These are phyloP conservation scores for Pinctada fucata DNA, from an alignment of 2,888 invertebrate species.

Conservation along the genomic window DNA sequence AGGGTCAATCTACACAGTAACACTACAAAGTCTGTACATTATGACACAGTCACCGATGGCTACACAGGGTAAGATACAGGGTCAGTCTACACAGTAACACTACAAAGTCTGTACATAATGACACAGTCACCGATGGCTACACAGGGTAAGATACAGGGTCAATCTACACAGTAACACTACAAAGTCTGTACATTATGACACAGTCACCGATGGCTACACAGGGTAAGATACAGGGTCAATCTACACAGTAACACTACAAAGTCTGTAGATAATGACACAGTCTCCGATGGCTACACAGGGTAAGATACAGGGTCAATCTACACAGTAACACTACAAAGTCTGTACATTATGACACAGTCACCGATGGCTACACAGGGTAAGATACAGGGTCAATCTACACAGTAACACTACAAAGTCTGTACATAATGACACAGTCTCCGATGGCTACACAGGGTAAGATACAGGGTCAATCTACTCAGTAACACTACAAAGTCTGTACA, in stretches of 20 bases:
- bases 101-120: constrained; percentile 73
- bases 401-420: no score
- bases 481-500: no score
- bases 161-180: no score
- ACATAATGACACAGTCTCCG: constrained; percentile 82
- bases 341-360: constrained; percentile 80
- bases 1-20: no score
- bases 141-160: not conserved
- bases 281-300: constrained; percentile 82
- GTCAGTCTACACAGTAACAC: no score
- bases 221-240: not conserved
- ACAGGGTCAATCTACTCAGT: no score
- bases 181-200: constrained; percentile 74
- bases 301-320: not conserved
- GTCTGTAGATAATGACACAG: constrained; percentile 78
- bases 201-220: constrained; percentile 84
- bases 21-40: no score
- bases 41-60: constrained; percentile 85
- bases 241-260: no score
- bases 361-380: constrained; percentile 81
- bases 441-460: constrained; percentile 79
- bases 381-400: no score
- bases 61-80: constrained; percentile 63
- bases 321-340: no score
- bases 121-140: constrained; percentile 84